These are phyloP conservation scores for Anoplius nigerrimus DNA, from an alignment of 2,888 invertebrate genomes.

Conservation along the genomic window DNA sequence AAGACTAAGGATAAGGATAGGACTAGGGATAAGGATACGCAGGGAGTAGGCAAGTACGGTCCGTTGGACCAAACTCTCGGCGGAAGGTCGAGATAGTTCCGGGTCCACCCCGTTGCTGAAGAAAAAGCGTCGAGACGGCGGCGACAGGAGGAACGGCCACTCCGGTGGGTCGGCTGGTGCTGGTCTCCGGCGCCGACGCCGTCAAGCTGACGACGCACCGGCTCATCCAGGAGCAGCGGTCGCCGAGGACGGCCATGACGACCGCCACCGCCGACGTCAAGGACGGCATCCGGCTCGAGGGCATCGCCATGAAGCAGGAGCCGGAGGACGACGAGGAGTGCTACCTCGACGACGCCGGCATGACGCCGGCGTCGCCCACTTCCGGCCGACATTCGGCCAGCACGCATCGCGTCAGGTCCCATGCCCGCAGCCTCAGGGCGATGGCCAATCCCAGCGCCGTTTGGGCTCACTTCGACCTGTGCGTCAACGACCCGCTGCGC, in stretches of 20 bases:
- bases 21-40: background rate
- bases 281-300: conserved; percentile 40
- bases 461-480: conserved; percentile 73
- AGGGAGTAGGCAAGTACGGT: background rate
- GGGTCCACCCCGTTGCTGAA: background rate
- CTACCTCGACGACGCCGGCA: conserved; percentile 60
- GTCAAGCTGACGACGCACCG: conserved; percentile 49
- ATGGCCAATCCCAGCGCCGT: conserved; percentile 74
- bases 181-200: conserved; percentile 51
- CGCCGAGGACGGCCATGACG: conserved; percentile 17
- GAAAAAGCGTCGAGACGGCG: conserved; percentile 19
- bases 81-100: background rate
- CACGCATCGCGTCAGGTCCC: conserved; percentile 67
- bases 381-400: conserved; percentile 15
- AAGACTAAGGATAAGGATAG: too few relatives aligned
- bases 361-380: conserved; percentile 41
- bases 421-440: conserved; percentile 70
- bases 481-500: conserved; percentile 70
- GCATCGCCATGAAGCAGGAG: conserved; percentile 67
- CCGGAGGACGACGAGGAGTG: conserved; percentile 69
- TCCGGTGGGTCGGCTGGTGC: conserved; percentile 47
- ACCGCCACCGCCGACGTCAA: conserved; percentile 36
- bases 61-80: too few relatives aligned
- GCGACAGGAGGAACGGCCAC: conserved; percentile 22
- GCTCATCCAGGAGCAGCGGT: conserved; percentile 36